Evolutionary conservation across 1,140 invertebrate genomes (phyloP).

Genomic region (Anoplolepis gracilipes): DNA sequence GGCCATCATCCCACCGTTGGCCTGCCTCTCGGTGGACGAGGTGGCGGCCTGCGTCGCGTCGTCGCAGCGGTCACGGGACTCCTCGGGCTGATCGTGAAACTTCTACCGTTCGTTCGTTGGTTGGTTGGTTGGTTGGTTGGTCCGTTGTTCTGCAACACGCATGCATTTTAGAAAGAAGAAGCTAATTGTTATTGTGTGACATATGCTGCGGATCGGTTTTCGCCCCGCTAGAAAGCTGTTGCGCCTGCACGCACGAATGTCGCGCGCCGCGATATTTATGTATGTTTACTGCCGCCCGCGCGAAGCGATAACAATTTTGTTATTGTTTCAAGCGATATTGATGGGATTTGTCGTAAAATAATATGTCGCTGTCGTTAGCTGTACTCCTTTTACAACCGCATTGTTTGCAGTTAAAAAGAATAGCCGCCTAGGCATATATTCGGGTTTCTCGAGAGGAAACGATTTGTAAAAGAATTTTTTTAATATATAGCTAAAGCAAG

Average conservation of each 20-base stretch:
- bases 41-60: not conserved
- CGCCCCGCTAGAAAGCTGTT: not conserved
- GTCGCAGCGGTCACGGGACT: conserved; percentile 32
- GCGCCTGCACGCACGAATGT: not conserved
- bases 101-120: not conserved
- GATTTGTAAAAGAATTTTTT: not conserved
- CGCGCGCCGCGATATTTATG: not conserved
- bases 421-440: not conserved
- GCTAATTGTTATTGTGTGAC: not conserved
- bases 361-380: no score
- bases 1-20: not conserved
- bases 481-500: no score
- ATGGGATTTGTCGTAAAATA: not conserved
- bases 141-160: no score
- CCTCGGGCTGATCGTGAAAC: conserved; percentile 1
- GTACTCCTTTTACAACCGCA: not conserved
- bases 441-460: not conserved
- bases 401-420: not conserved
- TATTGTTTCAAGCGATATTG: conserved; percentile 9
- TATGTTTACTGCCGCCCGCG: not conserved
- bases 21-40: conserved; percentile 1
- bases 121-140: no score
- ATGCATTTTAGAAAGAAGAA: not conserved
- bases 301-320: conserved; percentile 12
- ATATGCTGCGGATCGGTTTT: not conserved